A percentile compares a stretch with the other conserved stretches of the same genome.
Evolutionary conservation across 2,113 vertebrate species (phyloP).

Genomic region (Motacilla alba): DNA sequence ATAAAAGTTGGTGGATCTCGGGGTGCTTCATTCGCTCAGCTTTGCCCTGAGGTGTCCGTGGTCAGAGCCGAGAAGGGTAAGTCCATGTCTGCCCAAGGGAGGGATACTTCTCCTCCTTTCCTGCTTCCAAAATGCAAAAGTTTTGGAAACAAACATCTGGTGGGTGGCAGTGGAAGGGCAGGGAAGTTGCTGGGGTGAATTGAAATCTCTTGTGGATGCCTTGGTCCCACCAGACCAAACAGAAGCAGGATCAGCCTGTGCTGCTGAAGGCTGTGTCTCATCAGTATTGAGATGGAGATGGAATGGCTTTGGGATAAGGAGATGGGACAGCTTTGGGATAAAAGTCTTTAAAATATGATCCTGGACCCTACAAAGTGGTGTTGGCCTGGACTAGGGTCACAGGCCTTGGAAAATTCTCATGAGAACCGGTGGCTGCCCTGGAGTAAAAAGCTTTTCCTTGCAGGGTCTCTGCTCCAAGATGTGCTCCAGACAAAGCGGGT

Average conservation of each 20-base stretch:
- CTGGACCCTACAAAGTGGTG: fast-evolving
- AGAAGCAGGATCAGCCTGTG: fast-evolving
- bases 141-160: fast-evolving
- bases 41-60: fast-evolving
- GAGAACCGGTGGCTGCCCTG: fast-evolving
- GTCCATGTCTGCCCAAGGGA: not conserved
- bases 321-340: not conserved
- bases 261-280: not conserved
- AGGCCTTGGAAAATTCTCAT: fast-evolving
- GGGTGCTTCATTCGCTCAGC: not conserved
- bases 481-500: slow-evolving; percentile 19
- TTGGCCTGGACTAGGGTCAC: fast-evolving
- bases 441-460: not conserved
- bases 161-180: not conserved
- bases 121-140: not conserved
- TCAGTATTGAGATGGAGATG: fast-evolving
- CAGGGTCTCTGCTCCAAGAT: not conserved
- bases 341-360: not conserved
- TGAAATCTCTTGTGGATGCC: no score
- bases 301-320: not conserved
- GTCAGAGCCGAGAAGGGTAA: not conserved
- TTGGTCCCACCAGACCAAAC: not conserved
- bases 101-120: fast-evolving
- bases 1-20: not conserved
- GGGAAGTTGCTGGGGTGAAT: not conserved